These are phyloP conservation scores for Babyrousa celebensis DNA, from an alignment of 2,797 vertebrate species.

Conservation along the genomic window DNA sequence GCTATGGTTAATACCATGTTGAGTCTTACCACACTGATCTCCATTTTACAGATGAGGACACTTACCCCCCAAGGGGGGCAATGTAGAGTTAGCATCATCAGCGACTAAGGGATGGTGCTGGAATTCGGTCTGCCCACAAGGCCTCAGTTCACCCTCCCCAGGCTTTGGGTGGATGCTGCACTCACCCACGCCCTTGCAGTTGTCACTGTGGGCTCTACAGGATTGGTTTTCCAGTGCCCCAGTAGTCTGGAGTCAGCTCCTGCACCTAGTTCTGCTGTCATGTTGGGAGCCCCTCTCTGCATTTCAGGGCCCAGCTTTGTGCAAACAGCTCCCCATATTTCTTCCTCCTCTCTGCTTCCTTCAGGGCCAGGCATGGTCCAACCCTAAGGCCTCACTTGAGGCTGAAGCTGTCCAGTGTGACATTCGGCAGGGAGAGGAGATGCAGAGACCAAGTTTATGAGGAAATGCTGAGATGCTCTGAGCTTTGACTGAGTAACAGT, in stretches of 20 bases:
- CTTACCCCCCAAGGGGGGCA: background rate
- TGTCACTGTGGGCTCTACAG: background rate
- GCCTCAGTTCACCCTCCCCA: accelerated
- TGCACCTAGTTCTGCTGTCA: background rate
- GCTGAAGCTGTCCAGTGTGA: too few relatives aligned
- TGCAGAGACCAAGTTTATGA: background rate
- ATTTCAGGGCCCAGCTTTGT: background rate
- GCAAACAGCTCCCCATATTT: too few relatives aligned
- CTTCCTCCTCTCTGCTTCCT: background rate
- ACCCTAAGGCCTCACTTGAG: background rate
- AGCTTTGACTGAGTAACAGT: background rate
- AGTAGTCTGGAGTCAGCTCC: too few relatives aligned
- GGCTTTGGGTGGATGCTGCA: background rate
- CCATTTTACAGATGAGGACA: background rate
- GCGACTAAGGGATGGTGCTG: background rate
- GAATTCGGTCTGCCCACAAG: background rate
- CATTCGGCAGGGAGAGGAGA: background rate
- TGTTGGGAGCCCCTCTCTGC: background rate
- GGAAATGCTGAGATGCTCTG: background rate
- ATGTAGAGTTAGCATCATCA: background rate
- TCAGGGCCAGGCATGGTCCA: background rate
- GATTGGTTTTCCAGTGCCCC: background rate
- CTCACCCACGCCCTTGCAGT: background rate
- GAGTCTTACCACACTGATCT: background rate
- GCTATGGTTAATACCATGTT: background rate